These are phyloP conservation scores for Hybognathus amarus DNA, from an alignment of 2,797 vertebrate genomes.

Conservation along the genomic window DNA sequence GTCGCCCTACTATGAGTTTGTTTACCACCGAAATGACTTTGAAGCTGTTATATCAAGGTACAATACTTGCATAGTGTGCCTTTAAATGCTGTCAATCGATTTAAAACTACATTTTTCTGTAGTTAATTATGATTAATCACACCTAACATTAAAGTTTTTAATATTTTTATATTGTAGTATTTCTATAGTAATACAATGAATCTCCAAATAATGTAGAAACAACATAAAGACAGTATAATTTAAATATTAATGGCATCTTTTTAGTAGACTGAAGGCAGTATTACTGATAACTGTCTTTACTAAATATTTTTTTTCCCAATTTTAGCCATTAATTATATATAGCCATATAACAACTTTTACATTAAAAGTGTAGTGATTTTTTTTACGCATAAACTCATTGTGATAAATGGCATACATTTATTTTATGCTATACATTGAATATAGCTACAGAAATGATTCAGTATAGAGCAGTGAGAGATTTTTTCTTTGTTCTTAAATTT, in stretches of 20 bases:
- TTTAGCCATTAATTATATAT: too few species aligned
- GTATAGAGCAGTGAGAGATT: neutral
- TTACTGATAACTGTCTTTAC: neutral
- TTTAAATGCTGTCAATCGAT: too few species aligned
- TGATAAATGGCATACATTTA: neutral
- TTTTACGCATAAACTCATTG: neutral
- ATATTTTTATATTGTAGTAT: neutral
- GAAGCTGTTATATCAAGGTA: too few species aligned
- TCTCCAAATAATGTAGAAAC: neutral
- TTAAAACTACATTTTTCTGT: neutral
- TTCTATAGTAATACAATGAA: neutral
- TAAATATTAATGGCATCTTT: neutral
- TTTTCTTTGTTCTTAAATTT: neutral
- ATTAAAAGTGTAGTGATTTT: rapidly evolving
- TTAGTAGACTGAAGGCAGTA: neutral
- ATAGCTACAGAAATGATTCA: neutral
- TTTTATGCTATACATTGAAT: neutral
- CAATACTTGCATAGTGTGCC: too few species aligned
- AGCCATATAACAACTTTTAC: too few species aligned
- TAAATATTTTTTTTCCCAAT: too few species aligned
- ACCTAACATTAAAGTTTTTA: too few species aligned
- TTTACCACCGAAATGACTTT: too few species aligned
- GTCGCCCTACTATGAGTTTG: too few species aligned
- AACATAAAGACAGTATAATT: neutral
- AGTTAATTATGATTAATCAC: too few species aligned